Conservation (phyloP, 2,888 invertebrate genomes). For the Ophioninae sp. region DNA sequence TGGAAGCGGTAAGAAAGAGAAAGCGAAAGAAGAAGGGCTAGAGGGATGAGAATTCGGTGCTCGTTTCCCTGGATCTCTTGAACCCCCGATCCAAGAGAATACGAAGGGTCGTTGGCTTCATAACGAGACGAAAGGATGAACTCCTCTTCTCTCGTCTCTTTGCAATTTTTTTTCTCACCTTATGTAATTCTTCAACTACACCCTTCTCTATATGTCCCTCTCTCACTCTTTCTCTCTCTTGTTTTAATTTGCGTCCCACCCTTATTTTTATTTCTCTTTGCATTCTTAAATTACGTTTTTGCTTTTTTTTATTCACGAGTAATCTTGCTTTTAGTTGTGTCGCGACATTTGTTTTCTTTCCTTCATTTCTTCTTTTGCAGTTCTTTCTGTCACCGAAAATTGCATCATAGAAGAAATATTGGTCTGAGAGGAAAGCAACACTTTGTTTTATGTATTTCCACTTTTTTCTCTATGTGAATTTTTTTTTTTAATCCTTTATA, state of each 20-base stretch:
- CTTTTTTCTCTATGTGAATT: too few relatives aligned
- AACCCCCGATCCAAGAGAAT: constrained; percentile 40
- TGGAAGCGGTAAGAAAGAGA: constrained; percentile 6
- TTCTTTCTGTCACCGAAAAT: too few relatives aligned
- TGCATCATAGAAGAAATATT: too few relatives aligned
- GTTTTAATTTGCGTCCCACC: not conserved
- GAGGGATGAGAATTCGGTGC: constrained; percentile 10
- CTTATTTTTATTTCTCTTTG: not conserved
- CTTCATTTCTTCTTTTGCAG: too few relatives aligned
- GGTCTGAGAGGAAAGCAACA: too few relatives aligned
- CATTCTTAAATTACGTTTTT: too few relatives aligned
- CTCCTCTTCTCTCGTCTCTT: constrained; percentile 14
- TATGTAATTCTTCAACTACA: constrained; percentile 19
- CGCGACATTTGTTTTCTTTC: too few relatives aligned
- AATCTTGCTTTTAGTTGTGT: too few relatives aligned
- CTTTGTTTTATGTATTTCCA: too few relatives aligned
- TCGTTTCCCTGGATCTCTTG: constrained; percentile 53
- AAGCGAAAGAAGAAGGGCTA: not conserved
- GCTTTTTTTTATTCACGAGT: too few relatives aligned
- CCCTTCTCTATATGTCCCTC: not conserved
- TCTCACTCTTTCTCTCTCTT: not conserved
- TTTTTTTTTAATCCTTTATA: too few relatives aligned
- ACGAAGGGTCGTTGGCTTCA: constrained; percentile 5
- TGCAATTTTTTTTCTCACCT: constrained; percentile 37
- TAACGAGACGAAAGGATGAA: constrained; percentile 31